These are phyloP conservation scores for Oceanodroma tethys DNA, from an alignment of 2,113 vertebrate genomes.

Conservation along the genomic window DNA sequence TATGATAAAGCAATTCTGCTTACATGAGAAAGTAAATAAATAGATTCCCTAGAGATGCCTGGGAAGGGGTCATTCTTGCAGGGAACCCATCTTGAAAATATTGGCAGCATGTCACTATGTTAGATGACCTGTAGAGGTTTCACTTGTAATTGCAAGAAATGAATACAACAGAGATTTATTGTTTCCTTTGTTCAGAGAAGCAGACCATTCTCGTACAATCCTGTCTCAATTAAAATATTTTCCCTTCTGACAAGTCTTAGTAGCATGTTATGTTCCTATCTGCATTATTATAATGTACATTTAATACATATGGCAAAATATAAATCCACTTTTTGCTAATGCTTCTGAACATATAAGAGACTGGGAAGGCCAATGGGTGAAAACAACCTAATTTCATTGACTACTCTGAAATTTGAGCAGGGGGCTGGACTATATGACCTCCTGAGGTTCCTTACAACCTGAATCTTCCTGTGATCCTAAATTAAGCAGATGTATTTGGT, in stretches of 20 bases:
- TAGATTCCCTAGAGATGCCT: not conserved
- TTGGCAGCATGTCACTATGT: not conserved
- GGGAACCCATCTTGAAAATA: not conserved
- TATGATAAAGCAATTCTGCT: constrained; percentile 34
- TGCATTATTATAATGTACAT: not conserved
- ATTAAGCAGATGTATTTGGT: not conserved
- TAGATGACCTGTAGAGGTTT: not conserved
- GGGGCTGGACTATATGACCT: not conserved
- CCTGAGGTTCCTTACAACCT: not conserved
- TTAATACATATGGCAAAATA: not conserved
- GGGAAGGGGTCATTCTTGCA: not conserved
- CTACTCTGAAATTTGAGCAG: not conserved
- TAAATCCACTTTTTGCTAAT: not conserved
- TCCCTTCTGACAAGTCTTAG: not conserved
- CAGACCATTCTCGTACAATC: not conserved
- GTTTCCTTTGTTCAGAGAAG: not conserved
- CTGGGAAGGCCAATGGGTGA: not conserved
- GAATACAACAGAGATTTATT: not conserved
- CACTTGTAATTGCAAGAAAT: not conserved
- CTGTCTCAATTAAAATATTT: not conserved
- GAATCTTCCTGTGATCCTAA: not conserved
- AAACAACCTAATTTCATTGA: not conserved
- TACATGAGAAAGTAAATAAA: constrained; percentile 33
- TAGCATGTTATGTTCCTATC: not conserved
- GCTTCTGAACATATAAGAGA: not conserved